phyloP scores from a whole-genome alignment of 2,888 invertebrate species.

The Leptopterna dolabrata region DNA sequence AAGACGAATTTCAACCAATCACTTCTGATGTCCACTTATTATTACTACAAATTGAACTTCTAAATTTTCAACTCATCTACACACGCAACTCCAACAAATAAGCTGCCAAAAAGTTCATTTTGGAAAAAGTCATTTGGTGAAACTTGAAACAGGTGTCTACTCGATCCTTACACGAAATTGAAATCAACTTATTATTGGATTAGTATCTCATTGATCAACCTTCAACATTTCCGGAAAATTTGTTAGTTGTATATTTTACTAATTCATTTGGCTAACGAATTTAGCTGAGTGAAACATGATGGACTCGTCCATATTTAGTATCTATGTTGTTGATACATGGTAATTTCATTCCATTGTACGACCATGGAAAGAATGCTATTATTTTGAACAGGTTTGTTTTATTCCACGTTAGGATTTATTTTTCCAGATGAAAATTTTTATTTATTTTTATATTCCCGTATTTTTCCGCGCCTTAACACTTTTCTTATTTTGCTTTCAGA shows the following conservation, averaged over 20 bases:
- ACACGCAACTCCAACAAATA: no score
- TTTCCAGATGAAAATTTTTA: neutral
- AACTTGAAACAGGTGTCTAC: neutral
- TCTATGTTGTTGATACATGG: no score
- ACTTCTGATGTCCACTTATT: no score
- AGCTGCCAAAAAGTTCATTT: neutral
- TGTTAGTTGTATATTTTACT: neutral
- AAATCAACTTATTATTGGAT: neutral
- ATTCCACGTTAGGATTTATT: neutral
- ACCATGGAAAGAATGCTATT: no score
- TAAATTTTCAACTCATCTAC: no score
- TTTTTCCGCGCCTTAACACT: slow-evolving; percentile 27
- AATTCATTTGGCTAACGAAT: neutral
- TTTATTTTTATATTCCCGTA: neutral
- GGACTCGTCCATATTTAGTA: no score
- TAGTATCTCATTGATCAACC: no score
- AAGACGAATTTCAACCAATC: no score
- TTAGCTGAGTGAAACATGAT: neutral
- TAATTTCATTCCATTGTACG: no score
- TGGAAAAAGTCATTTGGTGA: neutral
- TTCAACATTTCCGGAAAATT: neutral
- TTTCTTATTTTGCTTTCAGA: slow-evolving; percentile 52
- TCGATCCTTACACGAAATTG: neutral
- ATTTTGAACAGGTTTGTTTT: no score
- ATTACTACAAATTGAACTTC: no score